Percentiles rank a stretch among this genome's conserved stretches.
Evolutionary conservation across 2,797 vertebrate species (phyloP).

Genomic region (Myotis pilosus): DNA sequence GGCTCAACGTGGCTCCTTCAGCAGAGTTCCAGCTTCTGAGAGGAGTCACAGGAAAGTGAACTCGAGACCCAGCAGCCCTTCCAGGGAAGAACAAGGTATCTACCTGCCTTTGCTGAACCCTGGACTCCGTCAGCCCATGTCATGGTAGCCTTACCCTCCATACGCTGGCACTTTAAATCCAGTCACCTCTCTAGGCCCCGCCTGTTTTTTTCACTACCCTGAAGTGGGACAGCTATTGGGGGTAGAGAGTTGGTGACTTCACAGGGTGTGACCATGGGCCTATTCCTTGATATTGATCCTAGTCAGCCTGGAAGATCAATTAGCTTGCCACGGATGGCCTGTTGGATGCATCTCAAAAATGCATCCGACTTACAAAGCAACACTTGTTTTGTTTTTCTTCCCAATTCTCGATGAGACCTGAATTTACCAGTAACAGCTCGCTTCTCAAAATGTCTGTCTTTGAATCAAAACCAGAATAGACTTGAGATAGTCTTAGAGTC

Average conservation of each 20-base stretch:
- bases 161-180: not conserved
- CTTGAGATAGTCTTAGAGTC: slow-evolving; percentile 64
- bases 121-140: rapidly evolving
- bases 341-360: not conserved
- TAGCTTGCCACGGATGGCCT: not conserved
- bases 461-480: slow-evolving; percentile 32
- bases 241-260: not conserved
- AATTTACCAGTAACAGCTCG: not conserved
- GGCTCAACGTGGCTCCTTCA: slow-evolving; percentile 87
- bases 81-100: slow-evolving; percentile 83
- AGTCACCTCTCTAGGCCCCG: not conserved
- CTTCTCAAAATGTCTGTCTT: slow-evolving; percentile 31
- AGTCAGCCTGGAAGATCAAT: not conserved
- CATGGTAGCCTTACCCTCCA: not conserved
- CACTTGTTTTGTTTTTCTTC: not conserved
- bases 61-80: slow-evolving; percentile 91
- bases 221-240: not conserved
- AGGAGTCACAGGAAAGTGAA: slow-evolving; percentile 83
- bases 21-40: slow-evolving; percentile 76
- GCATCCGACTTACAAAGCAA: not conserved
- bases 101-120: slow-evolving; percentile 65
- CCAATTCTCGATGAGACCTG: slow-evolving; percentile 23
- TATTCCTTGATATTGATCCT: slow-evolving; percentile 3
- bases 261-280: not conserved
- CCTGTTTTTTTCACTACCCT: not conserved